Conservation (phyloP, 2,113 vertebrate genomes). For the Amphiprion percula region DNA sequence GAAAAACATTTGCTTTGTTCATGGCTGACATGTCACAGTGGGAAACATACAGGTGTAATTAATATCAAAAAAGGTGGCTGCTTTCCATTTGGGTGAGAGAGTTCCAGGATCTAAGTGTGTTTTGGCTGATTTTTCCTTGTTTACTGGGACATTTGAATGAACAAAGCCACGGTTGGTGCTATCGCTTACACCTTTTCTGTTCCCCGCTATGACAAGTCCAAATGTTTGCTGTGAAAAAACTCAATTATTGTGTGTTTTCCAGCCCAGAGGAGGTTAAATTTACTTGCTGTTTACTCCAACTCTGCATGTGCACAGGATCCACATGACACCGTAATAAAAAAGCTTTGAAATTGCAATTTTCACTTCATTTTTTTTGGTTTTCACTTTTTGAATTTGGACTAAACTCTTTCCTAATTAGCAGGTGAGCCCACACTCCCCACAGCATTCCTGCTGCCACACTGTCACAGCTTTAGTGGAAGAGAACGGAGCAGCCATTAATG, state of each 20-base stretch:
- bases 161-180: not conserved
- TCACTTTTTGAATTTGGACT: not conserved
- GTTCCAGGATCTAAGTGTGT: conserved; percentile 20
- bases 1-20: not conserved
- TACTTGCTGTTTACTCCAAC: not conserved
- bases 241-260: conserved; percentile 8
- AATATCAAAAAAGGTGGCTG: conserved; percentile 14
- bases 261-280: not conserved
- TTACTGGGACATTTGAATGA: conserved; percentile 27
- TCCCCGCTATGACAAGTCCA: no score
- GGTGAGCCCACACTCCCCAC: not conserved
- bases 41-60: conserved; percentile 23
- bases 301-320: not conserved
- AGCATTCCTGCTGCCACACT: not conserved
- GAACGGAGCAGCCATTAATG: not conserved
- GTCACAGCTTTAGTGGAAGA: not conserved
- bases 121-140: conserved; percentile 1
- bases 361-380: not conserved
- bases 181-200: not conserved
- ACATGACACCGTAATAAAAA: not conserved
- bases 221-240: conserved; percentile 12
- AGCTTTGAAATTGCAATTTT: not conserved
- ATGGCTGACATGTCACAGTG: not conserved
- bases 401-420: not conserved
- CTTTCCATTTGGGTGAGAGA: conserved; percentile 4